Base-by-base conservation (phyloP, 2,888 invertebrate genomes). In the Agonopterix arenella region DNA sequence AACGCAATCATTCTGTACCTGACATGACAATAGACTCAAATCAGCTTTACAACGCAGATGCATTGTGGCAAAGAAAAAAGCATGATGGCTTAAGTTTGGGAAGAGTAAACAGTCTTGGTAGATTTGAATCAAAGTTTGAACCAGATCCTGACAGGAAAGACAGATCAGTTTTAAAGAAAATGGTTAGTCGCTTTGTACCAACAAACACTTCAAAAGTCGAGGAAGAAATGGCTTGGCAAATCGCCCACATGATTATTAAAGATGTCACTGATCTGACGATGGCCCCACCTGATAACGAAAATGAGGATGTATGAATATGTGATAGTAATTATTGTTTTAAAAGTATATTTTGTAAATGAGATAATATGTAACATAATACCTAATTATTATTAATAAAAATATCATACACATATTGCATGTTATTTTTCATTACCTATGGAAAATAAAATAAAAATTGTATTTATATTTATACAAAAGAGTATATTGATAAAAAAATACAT, bases 171-270 rank as follows among this genome's bases (percentile, higher is more conserved):
- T 66, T 89, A 45, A 86, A 78, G 54, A 85, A 86, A 70, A 95
- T 95, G 66, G 93, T 97, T 54, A 94, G 92, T 68, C 93, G 93
- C 73, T 92, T 97, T 73, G 95, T 96, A 53, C 94, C 95, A 85
- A 91, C 93, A 62, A 95, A 94, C 49, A 95, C 96, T 71, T 94
- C 96, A 64, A 95, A 95, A 90, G 94, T 94, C 46, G 95, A 98
- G 83, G 98, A 98, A 82, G 98, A 98, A 80, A 94, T 98, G 91
- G 98, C 98, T 4, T 96, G 98, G 95, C 96, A 97, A 89, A 96
- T 98, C 57, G 98, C 98, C 28, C 96, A 97, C 83, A 97, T 97
- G 96, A 98, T 98, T 70, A 94, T 98, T 44, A 96, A 95, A 81
- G 98, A 98, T 90, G 95, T 98, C 53, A 97, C 97, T 43, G 95